Base-by-base conservation (phyloP, 2,888 invertebrate species). In the Gymnosoma rotundatum region DNA sequence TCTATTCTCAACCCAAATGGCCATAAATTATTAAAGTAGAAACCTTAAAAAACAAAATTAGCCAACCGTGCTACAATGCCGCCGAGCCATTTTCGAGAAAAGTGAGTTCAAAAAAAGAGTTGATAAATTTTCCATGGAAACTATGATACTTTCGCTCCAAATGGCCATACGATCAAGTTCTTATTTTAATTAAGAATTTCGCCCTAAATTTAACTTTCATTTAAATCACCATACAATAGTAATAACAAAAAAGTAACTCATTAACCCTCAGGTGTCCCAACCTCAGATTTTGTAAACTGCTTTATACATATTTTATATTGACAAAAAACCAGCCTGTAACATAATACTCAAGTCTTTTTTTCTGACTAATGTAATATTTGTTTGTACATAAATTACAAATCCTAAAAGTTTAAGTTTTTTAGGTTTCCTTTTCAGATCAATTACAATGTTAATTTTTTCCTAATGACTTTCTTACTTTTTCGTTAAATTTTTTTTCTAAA, bases 361-460 rank as follows among this genome's bases (percentile, higher is more conserved):
- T 38, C 25, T 32, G 7, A 32, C 38, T n/a, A n/a, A 52, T 86
- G 38, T 54, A 79, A 63, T 80, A 78, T 84, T 85, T 69, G 73
- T 63, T 67, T 64, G 78, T 20, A 58, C 36, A 64, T 20, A 32
- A 58, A 60, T 81, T 78, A 70, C 61, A 73, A 80, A 78, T 78
- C 66, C 74, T 74, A 48, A 83, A 76, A 78, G 81, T 81, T 73
- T 73, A 70, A 79, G 87, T 92, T 91, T 92, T 92, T 91, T 90
- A 89, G 92, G 92, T 91, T 92, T 92, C 92, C 92, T 91, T 88
- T 90, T 89, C 85, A 90, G 90, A 90, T 92, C 92, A 90, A 89
- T 92, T 92, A 90, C 92, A 92, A 88, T 89, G 88, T 83, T 87
- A 85, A 87, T 85, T 86, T 78, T 86, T 87, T 86, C 25, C 70